Base-by-base conservation (phyloP, 2,113 vertebrate species). In the Rhombomys opimus region DNA sequence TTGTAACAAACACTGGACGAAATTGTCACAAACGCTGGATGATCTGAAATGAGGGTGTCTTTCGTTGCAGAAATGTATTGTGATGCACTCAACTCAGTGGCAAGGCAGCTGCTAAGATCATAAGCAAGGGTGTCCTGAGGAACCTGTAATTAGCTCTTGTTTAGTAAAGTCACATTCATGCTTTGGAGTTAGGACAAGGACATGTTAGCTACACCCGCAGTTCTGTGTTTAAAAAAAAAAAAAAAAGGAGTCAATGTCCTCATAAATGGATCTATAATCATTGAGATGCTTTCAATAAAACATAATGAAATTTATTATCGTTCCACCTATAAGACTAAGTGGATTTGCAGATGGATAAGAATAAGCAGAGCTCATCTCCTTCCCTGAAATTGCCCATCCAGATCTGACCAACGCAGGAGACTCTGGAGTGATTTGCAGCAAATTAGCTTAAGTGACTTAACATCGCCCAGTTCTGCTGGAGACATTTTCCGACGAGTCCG, bases 311-410 rank as follows among this genome's bases (percentile, higher is more conserved):
- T 97, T 82, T 94, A 95, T 96, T 96, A 93, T 63, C 93, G 91
- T 93, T 91, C 81, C 70, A 96, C 68, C 89, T 94, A 18, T 87
- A 91, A 75, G 91, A 67, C 92, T 95, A 95, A 97, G 57, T 87
- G 65, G 78, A 97, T 97, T 97, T 97, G 68, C 92, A 89, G 94
- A 86, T 93, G 96, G 92, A 65, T 89, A 95, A 97, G 86, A 57
- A 91, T 96, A 89, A 95, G 72, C 77, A 93, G 82, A 75, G 52
- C 78, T 95, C 82, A 93, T 30, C 72, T 93, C 59, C 77, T 95
- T 57, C 82, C 20, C n/a, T 75, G 77, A 96, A 97, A 97, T 41
- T 87, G 86, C 72, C 94, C 68, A 32, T 95, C 92, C 89, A 80
- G 78, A 70, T 61, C 96, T 97, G 96, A 91, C 89, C 93, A 84